These are phyloP conservation scores for Dolichotis patagonum DNA, from an alignment of 2,113 vertebrate species.

Conservation along the genomic window DNA sequence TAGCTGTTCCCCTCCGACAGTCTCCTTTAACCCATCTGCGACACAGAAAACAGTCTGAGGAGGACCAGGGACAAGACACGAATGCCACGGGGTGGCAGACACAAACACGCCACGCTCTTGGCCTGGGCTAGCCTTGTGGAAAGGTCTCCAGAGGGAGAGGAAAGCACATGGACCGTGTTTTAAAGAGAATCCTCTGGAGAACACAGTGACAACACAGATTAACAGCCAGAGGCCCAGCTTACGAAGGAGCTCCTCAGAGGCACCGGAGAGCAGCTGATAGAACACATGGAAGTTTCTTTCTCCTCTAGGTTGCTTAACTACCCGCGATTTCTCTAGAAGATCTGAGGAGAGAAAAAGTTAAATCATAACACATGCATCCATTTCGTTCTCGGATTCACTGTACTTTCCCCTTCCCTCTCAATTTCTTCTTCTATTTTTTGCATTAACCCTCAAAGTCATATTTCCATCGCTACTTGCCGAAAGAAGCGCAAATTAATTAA, in stretches of 20 bases:
- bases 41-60: rapidly evolving
- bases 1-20: background rate
- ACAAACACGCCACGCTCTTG: background rate
- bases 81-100: background rate
- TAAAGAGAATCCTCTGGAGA: background rate
- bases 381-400: background rate
- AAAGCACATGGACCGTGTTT: background rate
- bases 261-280: conserved; percentile 97
- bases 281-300: conserved; percentile 99
- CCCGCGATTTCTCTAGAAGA: conserved; percentile 97
- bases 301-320: conserved; percentile 97
- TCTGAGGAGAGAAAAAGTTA: conserved; percentile 85
- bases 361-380: background rate
- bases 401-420: background rate
- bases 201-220: background rate
- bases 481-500: conserved; percentile 2
- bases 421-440: background rate
- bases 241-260: conserved; percentile 95
- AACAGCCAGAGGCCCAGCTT: conserved; percentile 81
- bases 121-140: background rate
- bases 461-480: background rate
- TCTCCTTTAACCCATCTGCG: background rate
- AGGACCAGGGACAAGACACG: background rate
- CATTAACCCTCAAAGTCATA: background rate
- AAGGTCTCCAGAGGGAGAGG: background rate